phyloP scores from a whole-genome alignment of 2,888 invertebrate genomes.

The Prionchulus punctatus region DNA sequence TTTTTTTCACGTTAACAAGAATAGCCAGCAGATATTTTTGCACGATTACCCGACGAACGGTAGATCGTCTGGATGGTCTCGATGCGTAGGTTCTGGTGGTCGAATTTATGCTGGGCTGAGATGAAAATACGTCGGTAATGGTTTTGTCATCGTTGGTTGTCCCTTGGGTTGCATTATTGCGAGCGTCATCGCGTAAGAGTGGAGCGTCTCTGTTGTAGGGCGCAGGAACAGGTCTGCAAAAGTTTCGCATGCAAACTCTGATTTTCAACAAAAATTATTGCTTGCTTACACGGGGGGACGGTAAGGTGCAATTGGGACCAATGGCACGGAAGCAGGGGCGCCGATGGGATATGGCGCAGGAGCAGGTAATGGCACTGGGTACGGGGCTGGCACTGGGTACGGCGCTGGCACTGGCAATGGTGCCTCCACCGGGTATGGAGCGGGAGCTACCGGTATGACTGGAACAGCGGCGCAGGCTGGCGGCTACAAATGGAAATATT shows the following conservation, averaged over 20 bases:
- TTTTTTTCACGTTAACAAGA: not conserved
- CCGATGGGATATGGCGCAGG: not conserved
- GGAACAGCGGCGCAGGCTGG: not conserved
- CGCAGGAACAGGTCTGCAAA: not conserved
- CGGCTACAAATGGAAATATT: not conserved
- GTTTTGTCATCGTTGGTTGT: no score
- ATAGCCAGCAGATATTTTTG: no score
- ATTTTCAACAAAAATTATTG: not conserved
- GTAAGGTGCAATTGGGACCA: not conserved
- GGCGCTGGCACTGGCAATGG: not conserved
- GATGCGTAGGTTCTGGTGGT: no score
- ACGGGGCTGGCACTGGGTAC: not conserved
- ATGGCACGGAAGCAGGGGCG: not conserved
- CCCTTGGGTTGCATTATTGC: not conserved
- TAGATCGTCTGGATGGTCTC: no score
- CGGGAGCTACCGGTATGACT: not conserved
- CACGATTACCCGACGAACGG: no score
- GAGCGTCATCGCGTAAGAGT: not conserved
- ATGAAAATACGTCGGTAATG: no score
- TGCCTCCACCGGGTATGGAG: not conserved
- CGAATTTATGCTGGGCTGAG: not conserved
- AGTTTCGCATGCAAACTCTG: not conserved
- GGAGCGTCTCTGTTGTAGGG: constrained; percentile 3
- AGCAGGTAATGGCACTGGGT: not conserved
- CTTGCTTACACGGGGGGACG: not conserved